Percentiles rank a stretch among this genome's conserved stretches.
Conservation (phyloP, 2,797 vertebrate species). For the Fistularia commersonii region DNA sequence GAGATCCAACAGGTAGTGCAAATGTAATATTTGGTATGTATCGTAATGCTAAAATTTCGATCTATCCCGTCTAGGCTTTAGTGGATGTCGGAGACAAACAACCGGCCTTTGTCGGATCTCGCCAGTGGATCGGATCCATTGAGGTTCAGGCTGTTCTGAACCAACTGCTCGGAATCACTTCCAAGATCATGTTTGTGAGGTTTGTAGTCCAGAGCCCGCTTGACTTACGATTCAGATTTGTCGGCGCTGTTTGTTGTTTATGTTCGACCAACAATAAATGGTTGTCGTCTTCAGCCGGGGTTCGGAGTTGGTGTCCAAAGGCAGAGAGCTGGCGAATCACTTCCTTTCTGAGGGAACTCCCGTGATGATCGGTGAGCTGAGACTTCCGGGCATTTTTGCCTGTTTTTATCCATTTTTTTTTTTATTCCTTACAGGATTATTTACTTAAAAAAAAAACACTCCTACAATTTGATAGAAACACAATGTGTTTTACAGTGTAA, state of each 20-base stretch:
- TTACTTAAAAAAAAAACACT: too few relatives aligned
- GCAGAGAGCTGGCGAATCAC: conserved; percentile 90
- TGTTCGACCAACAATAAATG: not conserved
- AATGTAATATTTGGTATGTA: not conserved
- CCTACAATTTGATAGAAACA: too few relatives aligned
- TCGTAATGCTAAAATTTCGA: not conserved
- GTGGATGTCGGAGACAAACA: conserved; percentile 92
- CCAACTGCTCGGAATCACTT: conserved; percentile 87
- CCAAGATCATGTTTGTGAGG: conserved; percentile 96
- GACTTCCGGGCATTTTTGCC: too few relatives aligned
- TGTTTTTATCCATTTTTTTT: too few relatives aligned
- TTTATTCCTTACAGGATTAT: too few relatives aligned
- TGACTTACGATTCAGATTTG: not conserved
- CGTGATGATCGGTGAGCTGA: conserved; percentile 89
- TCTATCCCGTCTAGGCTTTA: conserved; percentile 75
- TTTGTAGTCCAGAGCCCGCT: conserved; percentile 35
- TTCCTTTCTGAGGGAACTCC: conserved; percentile 91
- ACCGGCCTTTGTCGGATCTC: conserved; percentile 84
- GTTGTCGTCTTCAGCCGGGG: conserved; percentile 78
- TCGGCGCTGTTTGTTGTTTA: not conserved
- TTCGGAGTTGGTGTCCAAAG: conserved; percentile 85
- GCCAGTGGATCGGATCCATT: conserved; percentile 95
- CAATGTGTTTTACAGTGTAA: too few relatives aligned
- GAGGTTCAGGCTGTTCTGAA: conserved; percentile 90
- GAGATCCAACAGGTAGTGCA: conserved; percentile 88